phyloP scores from a whole-genome alignment of 2,113 vertebrate species.

The Dryoscopus gambensis region DNA sequence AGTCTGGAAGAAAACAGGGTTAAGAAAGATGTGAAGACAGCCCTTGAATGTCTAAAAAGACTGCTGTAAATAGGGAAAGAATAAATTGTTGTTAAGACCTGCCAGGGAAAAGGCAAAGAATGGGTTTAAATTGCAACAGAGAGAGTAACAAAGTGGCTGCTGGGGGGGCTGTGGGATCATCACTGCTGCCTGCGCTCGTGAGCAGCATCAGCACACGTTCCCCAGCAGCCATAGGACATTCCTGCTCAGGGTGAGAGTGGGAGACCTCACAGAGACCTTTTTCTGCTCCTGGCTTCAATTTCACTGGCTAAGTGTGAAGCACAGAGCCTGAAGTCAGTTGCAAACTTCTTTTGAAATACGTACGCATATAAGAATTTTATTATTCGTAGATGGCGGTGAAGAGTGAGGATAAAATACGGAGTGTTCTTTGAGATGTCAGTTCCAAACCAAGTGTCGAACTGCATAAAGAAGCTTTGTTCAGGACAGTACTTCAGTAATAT shows the following conservation, averaged over 20 bases:
- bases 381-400: neutral
- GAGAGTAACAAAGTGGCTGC: neutral
- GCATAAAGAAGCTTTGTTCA: neutral
- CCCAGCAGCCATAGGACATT: neutral
- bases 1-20: neutral
- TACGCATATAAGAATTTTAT: neutral
- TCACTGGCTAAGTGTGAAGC: neutral
- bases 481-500: neutral
- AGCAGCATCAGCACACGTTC: neutral
- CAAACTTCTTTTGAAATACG: neutral
- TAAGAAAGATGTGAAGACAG: neutral
- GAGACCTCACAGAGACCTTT: neutral
- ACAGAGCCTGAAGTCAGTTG: neutral
- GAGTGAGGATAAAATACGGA: neutral
- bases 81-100: neutral
- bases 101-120: neutral
- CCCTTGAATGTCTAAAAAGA: neutral
- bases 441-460: neutral
- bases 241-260: neutral
- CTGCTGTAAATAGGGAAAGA: neutral
- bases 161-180: fast-evolving
- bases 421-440: neutral
- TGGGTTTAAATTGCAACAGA: neutral
- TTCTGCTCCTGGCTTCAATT: neutral
- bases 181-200: fast-evolving